Percentiles rank a stretch among this genome's conserved stretches.
Conservation (phyloP, 2,888 invertebrate genomes). For the Parelbella ahira region DNA sequence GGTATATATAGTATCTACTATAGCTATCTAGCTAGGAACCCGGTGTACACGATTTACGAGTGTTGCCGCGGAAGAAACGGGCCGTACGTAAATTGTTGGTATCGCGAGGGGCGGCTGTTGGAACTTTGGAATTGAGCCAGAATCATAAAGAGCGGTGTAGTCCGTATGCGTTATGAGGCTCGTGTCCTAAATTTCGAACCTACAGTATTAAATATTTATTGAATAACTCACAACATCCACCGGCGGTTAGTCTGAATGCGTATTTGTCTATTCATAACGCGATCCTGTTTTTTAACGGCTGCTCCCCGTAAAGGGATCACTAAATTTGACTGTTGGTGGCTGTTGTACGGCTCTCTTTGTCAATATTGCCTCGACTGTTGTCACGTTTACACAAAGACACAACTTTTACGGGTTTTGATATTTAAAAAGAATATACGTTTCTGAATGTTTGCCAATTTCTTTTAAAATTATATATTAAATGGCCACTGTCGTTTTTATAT, state of each 20-base stretch:
- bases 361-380: too few relatives aligned
- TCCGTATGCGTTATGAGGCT: conserved; percentile 54
- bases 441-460: too few relatives aligned
- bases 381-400: too few relatives aligned
- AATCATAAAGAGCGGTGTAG: conserved; percentile 53
- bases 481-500: too few relatives aligned
- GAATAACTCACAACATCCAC: conserved; percentile 29
- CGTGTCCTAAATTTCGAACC: conserved; percentile 57
- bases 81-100: conserved; percentile 49
- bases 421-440: too few relatives aligned
- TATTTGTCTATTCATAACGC: conserved; percentile 8
- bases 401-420: too few relatives aligned
- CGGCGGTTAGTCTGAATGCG: conserved; percentile 1
- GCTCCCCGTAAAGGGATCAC: too few relatives aligned
- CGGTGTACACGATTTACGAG: too few relatives aligned
- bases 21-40: too few relatives aligned
- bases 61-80: conserved; percentile 39
- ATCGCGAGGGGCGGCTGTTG: conserved; percentile 45
- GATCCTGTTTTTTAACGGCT: background rate
- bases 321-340: too few relatives aligned
- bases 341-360: background rate
- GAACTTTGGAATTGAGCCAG: conserved; percentile 65
- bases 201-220: conserved; percentile 54
- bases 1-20: too few relatives aligned
- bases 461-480: too few relatives aligned